Evolutionary conservation across 2,888 invertebrate species (phyloP).

Genomic region (Physocephala rufipes): DNA sequence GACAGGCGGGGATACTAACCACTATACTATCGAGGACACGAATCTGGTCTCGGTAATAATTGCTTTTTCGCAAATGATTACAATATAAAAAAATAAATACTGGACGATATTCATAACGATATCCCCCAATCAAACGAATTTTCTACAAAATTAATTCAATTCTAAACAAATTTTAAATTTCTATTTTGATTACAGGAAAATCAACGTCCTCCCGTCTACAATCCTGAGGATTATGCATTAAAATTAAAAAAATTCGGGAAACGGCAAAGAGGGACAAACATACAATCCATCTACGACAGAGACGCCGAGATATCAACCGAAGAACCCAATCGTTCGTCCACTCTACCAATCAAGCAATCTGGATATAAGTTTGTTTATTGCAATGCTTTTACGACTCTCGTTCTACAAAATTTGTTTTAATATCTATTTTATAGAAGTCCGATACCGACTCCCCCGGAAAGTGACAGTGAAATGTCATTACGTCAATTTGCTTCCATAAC

Average conservation of each 20-base stretch:
- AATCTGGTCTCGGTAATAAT: neutral
- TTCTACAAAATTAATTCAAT: no score
- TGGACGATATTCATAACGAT: no score
- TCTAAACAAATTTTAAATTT: no score
- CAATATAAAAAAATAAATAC: no score
- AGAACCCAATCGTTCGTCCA: conserved; percentile 55
- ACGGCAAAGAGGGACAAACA: conserved; percentile 54
- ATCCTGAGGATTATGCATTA: conserved; percentile 86
- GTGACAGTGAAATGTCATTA: conserved; percentile 84
- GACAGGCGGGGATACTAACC: conserved; percentile 63
- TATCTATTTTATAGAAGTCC: conserved; percentile 69
- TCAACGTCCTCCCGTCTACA: conserved; percentile 87
- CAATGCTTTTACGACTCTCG: neutral
- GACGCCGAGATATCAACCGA: conserved; percentile 37
- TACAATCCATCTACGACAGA: conserved; percentile 64
- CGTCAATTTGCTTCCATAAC: conserved; percentile 88
- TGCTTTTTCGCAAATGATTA: no score
- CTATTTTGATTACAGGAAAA: conserved; percentile 71
- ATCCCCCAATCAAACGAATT: no score
- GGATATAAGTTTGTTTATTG: conserved; percentile 60
- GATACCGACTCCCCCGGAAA: conserved; percentile 70
- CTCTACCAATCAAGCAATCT: conserved; percentile 62
- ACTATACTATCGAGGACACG: conserved; percentile 61
- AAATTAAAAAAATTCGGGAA: conserved; percentile 82
- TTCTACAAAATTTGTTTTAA: conserved; percentile 2